Percentiles rank a stretch among this genome's conserved stretches.
Evolutionary conservation across 2,113 vertebrate species (phyloP).

Genomic region (Onychostruthus taczanowskii): DNA sequence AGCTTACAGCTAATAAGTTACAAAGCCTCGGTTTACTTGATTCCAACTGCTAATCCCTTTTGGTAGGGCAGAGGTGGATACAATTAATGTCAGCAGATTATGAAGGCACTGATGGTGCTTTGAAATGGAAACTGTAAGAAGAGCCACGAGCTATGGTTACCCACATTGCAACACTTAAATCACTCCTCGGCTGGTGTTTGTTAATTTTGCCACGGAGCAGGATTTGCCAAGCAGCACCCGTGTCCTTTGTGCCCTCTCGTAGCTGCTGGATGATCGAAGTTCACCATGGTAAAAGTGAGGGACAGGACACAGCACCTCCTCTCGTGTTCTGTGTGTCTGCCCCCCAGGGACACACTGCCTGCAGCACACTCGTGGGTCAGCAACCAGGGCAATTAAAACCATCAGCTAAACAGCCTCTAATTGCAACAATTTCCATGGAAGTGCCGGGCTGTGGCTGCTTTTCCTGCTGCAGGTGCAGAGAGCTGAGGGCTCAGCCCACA

Average conservation of each 20-base stretch:
- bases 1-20: not conserved
- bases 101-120: not conserved
- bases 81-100: not conserved
- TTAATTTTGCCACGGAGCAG: not conserved
- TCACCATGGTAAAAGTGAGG: not conserved
- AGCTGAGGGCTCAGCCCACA: not conserved
- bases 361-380: not conserved
- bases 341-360: not conserved
- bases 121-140: slow-evolving; percentile 35
- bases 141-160: not conserved
- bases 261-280: not conserved
- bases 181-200: not conserved
- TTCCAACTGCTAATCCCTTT: not conserved
- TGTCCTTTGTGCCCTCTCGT: not conserved
- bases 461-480: not conserved
- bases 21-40: not conserved
- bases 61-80: not conserved
- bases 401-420: not conserved
- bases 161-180: not conserved
- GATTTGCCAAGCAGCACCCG: not conserved
- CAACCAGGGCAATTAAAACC: not conserved
- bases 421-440: not conserved
- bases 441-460: not conserved
- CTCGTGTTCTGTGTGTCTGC: not conserved
- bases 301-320: not conserved